phyloP scores from a whole-genome alignment of 2,888 invertebrate species.

The Esperia sulphurella region DNA sequence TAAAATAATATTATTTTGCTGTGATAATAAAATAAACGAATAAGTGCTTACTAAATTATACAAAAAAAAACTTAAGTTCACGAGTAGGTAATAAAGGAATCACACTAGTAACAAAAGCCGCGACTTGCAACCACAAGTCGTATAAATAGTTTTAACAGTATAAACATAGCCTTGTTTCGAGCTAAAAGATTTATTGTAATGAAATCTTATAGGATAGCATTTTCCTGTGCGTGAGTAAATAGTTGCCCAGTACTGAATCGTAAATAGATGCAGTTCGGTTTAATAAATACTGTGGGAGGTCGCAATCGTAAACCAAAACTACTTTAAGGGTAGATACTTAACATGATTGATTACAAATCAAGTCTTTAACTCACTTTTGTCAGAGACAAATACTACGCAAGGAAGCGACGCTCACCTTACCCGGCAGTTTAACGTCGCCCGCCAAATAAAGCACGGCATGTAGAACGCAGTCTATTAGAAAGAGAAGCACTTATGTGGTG shows the following conservation, averaged over 20 bases:
- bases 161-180: conserved; percentile 19
- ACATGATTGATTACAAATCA: conserved; percentile 5
- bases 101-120: too few species aligned
- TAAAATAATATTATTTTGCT: too few species aligned
- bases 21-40: too few species aligned
- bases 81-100: too few species aligned
- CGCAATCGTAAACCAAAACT: conserved; percentile 32
- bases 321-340: conserved; percentile 22
- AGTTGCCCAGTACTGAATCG: conserved; percentile 42
- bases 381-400: too few species aligned
- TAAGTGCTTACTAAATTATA: too few species aligned
- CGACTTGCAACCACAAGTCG: not conserved
- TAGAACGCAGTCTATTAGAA: too few species aligned
- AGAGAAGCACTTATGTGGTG: too few species aligned
- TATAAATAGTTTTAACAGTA: not conserved
- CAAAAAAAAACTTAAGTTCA: too few species aligned
- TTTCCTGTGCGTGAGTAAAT: conserved; percentile 56
- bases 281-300: conserved; percentile 42
- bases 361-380: conserved; percentile 18
- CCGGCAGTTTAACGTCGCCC: too few species aligned
- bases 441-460: too few species aligned
- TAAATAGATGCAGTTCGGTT: conserved; percentile 51
- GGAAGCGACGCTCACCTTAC: too few species aligned
- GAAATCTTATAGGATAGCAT: conserved; percentile 62
- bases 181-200: conserved; percentile 63